Base-by-base conservation (phyloP, 2,113 vertebrate genomes). In the Limanda limanda region DNA sequence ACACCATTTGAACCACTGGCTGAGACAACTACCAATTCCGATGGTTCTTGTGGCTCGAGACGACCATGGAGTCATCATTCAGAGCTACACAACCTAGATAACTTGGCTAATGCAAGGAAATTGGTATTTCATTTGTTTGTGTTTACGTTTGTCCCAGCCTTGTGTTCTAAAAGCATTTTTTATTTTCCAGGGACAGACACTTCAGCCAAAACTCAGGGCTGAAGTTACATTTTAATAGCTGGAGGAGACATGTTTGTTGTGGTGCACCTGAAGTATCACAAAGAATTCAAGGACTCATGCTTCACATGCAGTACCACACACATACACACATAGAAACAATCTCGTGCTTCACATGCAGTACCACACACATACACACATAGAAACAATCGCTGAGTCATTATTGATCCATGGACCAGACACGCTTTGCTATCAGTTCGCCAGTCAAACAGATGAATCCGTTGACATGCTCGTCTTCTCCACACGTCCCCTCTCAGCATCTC, bases 221-320 rank as follows among this genome's bases (percentile, higher is more conserved):
- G 14, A 48, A 55, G 23, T 40, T 0, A 57, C 27, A 31, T 31
- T 31, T 31, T 7, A 31, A 31, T 31, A 31, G 31, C 11, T 31
- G 71, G 71, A 68, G 72, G 54, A 27, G n/a, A 55, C 48, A 37
- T 76, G 79, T n/a, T 81, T 84, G 63, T 23, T 0, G 23, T 8
- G 5, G 2, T 74, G 61, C 60, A 63, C 8, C 55, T 7, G n/a
- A 74, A 68, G 13, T 3, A 64, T 74, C 21, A 18, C 25, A 14
- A 11, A 42, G 27, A 57, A n/a, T 65, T 83, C 73, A 84, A 84
- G 71, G 80, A 73, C 66, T 64, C 21, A 21, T 14, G 15, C 45
- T 48, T 65, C 24, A 58, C 42, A 45, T 11, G 2, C 40, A n/a
- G 40, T 42, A 42, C 12, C 37, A 12, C 48, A 51, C 52, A 51